A percentile compares a stretch with the other conserved stretches of the same genome.
Evolutionary conservation across 2,888 invertebrate genomes (phyloP).

Genomic region (Sinohyriopsis cumingii): DNA sequence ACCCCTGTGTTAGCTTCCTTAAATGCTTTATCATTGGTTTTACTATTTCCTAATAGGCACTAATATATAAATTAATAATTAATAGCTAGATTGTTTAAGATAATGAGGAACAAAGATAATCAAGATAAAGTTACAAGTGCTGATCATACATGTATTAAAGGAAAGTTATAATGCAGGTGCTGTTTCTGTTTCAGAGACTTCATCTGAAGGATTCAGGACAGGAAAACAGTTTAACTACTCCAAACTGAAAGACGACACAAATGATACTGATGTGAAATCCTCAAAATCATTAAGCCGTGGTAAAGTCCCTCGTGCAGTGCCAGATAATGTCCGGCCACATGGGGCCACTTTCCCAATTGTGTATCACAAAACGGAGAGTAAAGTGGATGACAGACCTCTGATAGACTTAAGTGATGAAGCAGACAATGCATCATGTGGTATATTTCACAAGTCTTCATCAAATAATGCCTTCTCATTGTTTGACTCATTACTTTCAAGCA

Average conservation of each 20-base stretch:
- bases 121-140: background rate
- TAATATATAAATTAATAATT: too few relatives aligned
- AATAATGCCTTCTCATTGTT: conserved; percentile 49
- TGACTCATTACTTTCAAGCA: conserved; percentile 50
- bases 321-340: conserved; percentile 26
- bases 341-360: conserved; percentile 9
- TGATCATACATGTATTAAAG: background rate
- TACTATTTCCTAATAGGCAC: too few relatives aligned
- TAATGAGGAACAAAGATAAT: conserved; percentile 1
- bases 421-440: conserved; percentile 12
- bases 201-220: conserved; percentile 31
- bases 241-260: conserved; percentile 84
- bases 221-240: conserved; percentile 74
- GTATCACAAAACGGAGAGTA: conserved; percentile 25
- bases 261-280: conserved; percentile 38
- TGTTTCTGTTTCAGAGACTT: conserved; percentile 43
- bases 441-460: conserved; percentile 20
- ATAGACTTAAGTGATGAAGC: conserved; percentile 65
- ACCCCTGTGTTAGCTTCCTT: too few relatives aligned
- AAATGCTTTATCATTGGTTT: too few relatives aligned
- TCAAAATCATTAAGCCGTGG: conserved; percentile 1
- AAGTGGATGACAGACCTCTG: conserved; percentile 44
- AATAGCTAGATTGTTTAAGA: background rate
- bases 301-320: conserved; percentile 4
- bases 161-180: background rate